Evolutionary conservation across 2,888 invertebrate genomes (phyloP), one percentile per base, ranked within the genome.

Genomic region (Drymonia ruficornis): DNA sequence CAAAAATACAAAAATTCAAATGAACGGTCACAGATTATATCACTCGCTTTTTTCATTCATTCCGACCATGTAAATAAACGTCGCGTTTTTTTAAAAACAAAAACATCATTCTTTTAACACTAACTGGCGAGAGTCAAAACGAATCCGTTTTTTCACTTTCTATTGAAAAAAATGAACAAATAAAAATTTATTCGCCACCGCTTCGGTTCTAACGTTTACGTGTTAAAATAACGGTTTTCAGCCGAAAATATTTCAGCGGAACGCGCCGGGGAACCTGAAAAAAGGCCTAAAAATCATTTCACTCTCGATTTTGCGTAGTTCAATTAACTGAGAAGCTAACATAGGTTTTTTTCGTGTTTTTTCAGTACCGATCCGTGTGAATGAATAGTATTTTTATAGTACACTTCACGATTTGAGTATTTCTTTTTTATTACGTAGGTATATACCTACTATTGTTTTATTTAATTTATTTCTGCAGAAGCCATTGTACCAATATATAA

Each of bases 101-200:
- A 23, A 23, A 23, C 18, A 6, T 23, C 23, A 13, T 44, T 43
- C 0, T 45, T 29, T 47, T 34, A 31, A 31, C 47, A 31, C 34
- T 28, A 49, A 12, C 40, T 1, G 34, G 55, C n/a, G 51, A 55
- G 49, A 58, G 62, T 60, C 29, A 65, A 65, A 67, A 61, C 63
- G 63, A 65, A 67, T 57, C 56, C 44, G 50, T 15, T 36, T 62
- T 78, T 73, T 76, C 76, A 68, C 75, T 78, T 75, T 78, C 70
- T 58, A 58, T 53, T 59, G 42, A 63, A 70, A 72, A 69, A 64
- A 58, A 63, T 56, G 61, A 58, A 53, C 62, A 63, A 72, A 76
- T 67, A 74, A 76, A 72, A 65, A 51, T 53, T 59, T 65, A 53
- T 53, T 61, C 68, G 62, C 65, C 67, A 53, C 45, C 54, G 53